phyloP scores from a whole-genome alignment of 2,888 invertebrate genomes.

The Sinelater perroti region DNA sequence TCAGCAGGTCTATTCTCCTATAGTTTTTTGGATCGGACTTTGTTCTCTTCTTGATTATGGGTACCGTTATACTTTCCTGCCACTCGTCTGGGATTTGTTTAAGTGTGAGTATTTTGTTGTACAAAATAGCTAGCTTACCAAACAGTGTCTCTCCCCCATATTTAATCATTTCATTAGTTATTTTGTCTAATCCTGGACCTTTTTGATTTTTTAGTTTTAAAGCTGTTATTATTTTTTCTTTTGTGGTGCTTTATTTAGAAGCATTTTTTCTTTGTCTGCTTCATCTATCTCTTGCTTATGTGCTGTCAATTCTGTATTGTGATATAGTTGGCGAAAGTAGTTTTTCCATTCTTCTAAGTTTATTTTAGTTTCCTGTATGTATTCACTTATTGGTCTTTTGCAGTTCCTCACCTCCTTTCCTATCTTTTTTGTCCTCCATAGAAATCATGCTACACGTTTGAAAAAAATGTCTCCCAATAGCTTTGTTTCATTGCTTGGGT shows the following conservation, averaged over 20 bases:
- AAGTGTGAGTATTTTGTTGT: slow-evolving; percentile 1
- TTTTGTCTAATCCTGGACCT: too few species aligned
- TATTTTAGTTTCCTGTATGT: neutral
- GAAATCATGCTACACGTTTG: slow-evolving; percentile 2
- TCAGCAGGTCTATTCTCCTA: neutral
- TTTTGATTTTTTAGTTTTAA: too few species aligned
- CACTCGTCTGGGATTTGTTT: slow-evolving; percentile 2
- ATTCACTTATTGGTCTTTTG: slow-evolving; percentile 2
- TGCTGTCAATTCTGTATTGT: slow-evolving; percentile 2
- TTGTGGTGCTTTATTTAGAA: neutral
- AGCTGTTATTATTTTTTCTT: slow-evolving; percentile 5
- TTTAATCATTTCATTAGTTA: slow-evolving; percentile 1
- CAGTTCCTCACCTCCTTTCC: neutral
- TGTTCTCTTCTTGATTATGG: slow-evolving; percentile 1
- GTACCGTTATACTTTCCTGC: slow-evolving; percentile 1
- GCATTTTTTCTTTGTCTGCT: neutral
- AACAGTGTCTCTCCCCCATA: slow-evolving; percentile 4
- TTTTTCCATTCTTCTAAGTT: slow-evolving; percentile 1
- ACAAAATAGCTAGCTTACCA: neutral
- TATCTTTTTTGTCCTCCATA: neutral
- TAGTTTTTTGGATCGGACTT: neutral
- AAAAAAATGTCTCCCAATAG: slow-evolving; percentile 1
- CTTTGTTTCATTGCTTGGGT: neutral
- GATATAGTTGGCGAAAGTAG: slow-evolving; percentile 3
- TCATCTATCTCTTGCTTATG: neutral